phyloP scores from a whole-genome alignment of 2,113 vertebrate genomes.

The Rhinoderma darwinii region DNA sequence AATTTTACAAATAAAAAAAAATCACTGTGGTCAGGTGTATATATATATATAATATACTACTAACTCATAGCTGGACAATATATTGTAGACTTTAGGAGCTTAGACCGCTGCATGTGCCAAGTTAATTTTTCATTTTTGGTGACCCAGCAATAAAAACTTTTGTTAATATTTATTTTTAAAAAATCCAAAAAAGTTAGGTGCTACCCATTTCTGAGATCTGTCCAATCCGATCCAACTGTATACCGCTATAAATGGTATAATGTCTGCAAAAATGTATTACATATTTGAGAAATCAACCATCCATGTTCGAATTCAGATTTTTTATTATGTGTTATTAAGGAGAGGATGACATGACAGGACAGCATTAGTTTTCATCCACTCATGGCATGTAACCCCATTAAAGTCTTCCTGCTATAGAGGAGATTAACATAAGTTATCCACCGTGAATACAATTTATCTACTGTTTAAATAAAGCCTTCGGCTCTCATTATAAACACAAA shows the following conservation, averaged over 20 bases:
- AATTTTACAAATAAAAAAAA: neutral
- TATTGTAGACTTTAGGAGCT: neutral
- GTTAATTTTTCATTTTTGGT: neutral
- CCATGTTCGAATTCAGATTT: neutral
- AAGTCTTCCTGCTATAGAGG: conserved; percentile 34
- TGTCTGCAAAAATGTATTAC: neutral
- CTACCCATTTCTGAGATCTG: neutral
- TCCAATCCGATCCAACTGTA: neutral
- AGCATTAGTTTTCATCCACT: conserved; percentile 15
- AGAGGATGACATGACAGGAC: conserved; percentile 15
- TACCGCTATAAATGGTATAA: neutral
- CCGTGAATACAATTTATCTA: conserved; percentile 53
- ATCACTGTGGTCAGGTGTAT: too few relatives aligned
- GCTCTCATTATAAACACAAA: conserved; percentile 62
- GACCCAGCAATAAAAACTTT: too few relatives aligned
- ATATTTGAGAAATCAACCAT: neutral
- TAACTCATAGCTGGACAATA: neutral
- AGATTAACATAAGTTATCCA: conserved; percentile 51
- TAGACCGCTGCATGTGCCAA: neutral
- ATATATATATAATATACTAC: neutral
- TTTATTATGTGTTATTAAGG: conserved; percentile 12
- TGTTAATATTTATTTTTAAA: too few relatives aligned
- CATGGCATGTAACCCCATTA: conserved; percentile 39
- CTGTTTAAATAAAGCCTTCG: conserved; percentile 56
- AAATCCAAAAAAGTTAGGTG: neutral